A percentile compares a stretch with the other conserved stretches of the same genome.
phyloP scores from a whole-genome alignment of 2,113 vertebrate genomes.

The Rana temporaria region DNA sequence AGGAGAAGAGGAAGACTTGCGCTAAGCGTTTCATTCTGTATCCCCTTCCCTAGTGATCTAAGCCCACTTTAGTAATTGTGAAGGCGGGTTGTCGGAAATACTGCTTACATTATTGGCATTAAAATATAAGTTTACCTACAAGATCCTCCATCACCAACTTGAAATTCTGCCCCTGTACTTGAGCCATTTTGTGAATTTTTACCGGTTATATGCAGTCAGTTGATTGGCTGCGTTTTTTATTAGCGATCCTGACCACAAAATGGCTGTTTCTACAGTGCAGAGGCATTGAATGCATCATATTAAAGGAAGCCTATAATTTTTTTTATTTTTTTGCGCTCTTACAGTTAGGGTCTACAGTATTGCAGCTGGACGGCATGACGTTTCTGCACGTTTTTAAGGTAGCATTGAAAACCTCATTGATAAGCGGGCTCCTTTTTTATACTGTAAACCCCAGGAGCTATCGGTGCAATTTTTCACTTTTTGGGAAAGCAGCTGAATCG shows the following conservation, averaged over 20 bases:
- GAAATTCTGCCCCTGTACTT: background rate
- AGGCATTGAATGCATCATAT: background rate
- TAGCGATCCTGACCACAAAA: background rate
- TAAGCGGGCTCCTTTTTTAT: background rate
- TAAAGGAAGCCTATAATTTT: background rate
- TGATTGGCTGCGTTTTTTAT: background rate
- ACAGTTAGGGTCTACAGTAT: background rate
- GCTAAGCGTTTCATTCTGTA: conserved; percentile 61
- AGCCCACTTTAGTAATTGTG: conserved; percentile 19
- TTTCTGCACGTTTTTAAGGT: conserved; percentile 30
- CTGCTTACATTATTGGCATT: conserved; percentile 6
- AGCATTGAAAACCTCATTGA: background rate
- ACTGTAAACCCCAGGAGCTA: background rate
- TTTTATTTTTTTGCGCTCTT: too few species aligned
- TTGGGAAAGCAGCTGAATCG: background rate
- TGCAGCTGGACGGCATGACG: background rate
- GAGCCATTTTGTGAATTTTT: too few species aligned
- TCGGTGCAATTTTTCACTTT: conserved; percentile 1
- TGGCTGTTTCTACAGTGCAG: background rate
- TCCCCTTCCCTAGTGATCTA: background rate
- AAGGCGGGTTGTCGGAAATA: background rate
- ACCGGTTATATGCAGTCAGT: too few species aligned
- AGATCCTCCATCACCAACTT: background rate
- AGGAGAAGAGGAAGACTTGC: conserved; percentile 76
- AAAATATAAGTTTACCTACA: background rate